Base-by-base conservation (phyloP, 2,888 invertebrate genomes). In the Aquatica leii region DNA sequence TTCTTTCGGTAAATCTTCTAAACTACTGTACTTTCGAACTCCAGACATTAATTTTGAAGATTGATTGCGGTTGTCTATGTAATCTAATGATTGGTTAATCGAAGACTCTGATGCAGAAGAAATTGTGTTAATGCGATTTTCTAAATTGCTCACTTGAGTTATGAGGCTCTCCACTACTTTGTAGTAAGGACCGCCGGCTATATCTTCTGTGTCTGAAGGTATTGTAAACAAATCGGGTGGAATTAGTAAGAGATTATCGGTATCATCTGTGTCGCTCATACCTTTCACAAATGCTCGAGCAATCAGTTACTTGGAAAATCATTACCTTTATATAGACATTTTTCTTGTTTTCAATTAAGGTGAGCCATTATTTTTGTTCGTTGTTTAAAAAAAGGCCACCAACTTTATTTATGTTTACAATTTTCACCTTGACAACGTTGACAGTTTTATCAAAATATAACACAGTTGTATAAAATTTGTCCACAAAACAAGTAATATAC, bases 211-310 rank as follows among this genome's bases (percentile, higher is more conserved):
- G 20, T 85, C 87, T 54, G 84, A 84, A 69, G 86, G 82, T n/a
- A 89, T 84, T 21, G 86, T 77, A 76, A 89, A 91, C 74, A 91
- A 88, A 79, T 92, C 88, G 11, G 93, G 93, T 65, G 93, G 92
- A 78, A 93, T 91, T 72, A 91, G 81, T 73, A 94, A 81, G 68
- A 94, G 84, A 75, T 92, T 88, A 82, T 94, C 93, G 2, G 93
- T 94, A 82, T 93, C 93, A 85, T 93, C 93, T 65, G 89, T 86
- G 76, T 89, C 89, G 82, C 87, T 88, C 88, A 88, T 88, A 77
- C 82, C 78, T 75, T 21, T 24, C 31, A 17, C 1, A 41, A 41
- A 17, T 59, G 12, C 17, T 40, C n/a, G n/a, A 51, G 17, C 6
- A n/a, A 21, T 11, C 17, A n/a, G 8, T 48, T 9, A 2, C 8